Evolutionary conservation across 2,888 invertebrate genomes (phyloP).

Genomic region (Colostygia pectinataria): DNA sequence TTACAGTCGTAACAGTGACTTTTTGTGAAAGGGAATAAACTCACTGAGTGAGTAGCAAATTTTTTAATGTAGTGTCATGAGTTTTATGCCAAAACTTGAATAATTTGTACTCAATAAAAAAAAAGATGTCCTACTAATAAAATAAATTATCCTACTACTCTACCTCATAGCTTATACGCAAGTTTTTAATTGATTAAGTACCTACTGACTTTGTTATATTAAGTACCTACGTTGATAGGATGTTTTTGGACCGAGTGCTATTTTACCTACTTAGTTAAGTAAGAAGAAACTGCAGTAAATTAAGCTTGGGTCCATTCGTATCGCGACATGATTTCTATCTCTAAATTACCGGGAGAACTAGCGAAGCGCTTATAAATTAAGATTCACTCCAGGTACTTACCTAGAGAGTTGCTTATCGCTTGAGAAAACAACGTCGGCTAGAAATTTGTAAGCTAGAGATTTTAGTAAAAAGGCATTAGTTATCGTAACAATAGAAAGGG

Average conservation of each 20-base stretch:
- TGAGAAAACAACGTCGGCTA: too few species aligned
- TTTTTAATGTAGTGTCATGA: too few species aligned
- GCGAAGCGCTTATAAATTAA: constrained; percentile 47
- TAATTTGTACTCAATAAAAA: too few species aligned
- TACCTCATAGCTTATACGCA: not conserved
- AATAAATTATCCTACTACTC: too few species aligned
- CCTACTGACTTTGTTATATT: not conserved
- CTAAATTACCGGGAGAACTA: constrained; percentile 58
- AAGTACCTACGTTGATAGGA: too few species aligned
- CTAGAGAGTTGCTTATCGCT: constrained; percentile 14
- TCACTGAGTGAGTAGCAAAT: not conserved
- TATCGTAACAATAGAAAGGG: too few species aligned
- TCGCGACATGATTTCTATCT: constrained; percentile 68
- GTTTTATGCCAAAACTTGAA: too few species aligned
- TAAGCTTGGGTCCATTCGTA: constrained; percentile 57
- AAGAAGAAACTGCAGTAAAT: constrained; percentile 71
- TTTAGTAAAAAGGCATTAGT: not conserved
- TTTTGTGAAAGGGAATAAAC: not conserved
- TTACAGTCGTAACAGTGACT: not conserved
- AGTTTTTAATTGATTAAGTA: not conserved
- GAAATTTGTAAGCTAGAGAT: not conserved
- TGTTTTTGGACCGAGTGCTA: too few species aligned
- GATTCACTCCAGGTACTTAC: constrained; percentile 25
- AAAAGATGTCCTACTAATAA: too few species aligned
- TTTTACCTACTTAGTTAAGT: not conserved